These are phyloP conservation scores for Eupithecia centaureata DNA, from an alignment of 2,888 invertebrate genomes.

Conservation along the genomic window DNA sequence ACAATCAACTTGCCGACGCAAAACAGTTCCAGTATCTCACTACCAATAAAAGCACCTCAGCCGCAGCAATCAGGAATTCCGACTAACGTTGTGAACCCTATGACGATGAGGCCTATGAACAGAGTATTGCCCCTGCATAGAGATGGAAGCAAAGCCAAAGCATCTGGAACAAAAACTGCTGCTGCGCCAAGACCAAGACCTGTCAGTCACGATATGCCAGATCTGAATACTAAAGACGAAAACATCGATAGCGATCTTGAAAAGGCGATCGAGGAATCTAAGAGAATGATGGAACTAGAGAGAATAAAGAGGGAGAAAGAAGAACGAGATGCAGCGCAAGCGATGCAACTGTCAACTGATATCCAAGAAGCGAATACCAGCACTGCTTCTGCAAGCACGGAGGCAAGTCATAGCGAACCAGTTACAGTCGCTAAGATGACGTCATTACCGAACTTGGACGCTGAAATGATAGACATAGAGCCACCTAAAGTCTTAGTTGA, in stretches of 20 bases:
- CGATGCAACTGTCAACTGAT: conserved; percentile 68
- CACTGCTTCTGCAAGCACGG: conserved; percentile 50
- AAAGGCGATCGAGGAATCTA: conserved; percentile 80
- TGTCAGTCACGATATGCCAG: conserved; percentile 80
- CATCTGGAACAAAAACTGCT: conserved; percentile 61
- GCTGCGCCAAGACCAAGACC: conserved; percentile 66
- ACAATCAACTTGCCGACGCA: conserved; percentile 79
- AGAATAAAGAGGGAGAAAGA: conserved; percentile 75
- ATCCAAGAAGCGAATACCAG: conserved; percentile 69
- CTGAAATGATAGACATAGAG: conserved; percentile 69
- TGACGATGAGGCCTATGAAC: conserved; percentile 89
- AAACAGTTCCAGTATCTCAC: conserved; percentile 82
- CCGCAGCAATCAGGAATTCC: conserved; percentile 86
- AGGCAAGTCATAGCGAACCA: conserved; percentile 51
- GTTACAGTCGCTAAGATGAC: conserved; percentile 61
- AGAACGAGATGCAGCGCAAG: conserved; percentile 70
- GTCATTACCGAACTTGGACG: conserved; percentile 72
- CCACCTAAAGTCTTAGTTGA: conserved; percentile 70
- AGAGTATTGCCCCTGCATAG: conserved; percentile 91
- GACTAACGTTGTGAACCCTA: conserved; percentile 89
- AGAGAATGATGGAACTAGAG: conserved; percentile 79
- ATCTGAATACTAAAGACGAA: conserved; percentile 79
- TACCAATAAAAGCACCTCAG: conserved; percentile 83
- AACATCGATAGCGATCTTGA: conserved; percentile 81
- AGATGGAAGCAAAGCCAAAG: conserved; percentile 81